Evolutionary conservation across 53 echinoderm and acorn worm species (phyloP).

Genomic region (Mesocentrotus franciscanus): DNA sequence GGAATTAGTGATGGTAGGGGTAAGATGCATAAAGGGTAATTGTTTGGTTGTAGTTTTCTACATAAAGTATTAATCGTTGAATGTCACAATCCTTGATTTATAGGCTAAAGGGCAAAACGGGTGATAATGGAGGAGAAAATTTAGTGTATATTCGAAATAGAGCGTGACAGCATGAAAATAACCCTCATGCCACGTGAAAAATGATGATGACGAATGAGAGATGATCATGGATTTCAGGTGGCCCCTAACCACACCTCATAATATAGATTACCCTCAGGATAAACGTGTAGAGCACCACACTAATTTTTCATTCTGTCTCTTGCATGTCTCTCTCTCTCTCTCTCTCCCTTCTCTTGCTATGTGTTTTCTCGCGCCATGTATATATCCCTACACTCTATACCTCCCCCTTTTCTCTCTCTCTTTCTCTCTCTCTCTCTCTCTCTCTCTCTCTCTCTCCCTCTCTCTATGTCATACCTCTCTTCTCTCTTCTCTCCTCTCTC

Average conservation of each 20-base stretch:
- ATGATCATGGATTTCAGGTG: constrained; percentile 6
- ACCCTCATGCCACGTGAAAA: neutral
- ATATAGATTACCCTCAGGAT: constrained; percentile 16
- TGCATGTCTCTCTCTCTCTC: neutral
- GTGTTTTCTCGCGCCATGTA: no score
- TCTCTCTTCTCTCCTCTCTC: neutral
- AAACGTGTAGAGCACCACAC: neutral
- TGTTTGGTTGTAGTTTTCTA: no score
- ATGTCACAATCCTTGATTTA: no score
- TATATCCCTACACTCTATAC: no score
- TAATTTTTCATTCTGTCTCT: neutral
- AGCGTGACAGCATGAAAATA: neutral
- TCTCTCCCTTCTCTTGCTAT: neutral
- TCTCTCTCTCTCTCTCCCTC: neutral
- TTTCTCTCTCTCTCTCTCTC: no score
- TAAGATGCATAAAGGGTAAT: no score
- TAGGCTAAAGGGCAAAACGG: neutral
- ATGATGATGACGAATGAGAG: neutral
- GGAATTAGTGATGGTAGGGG: no score
- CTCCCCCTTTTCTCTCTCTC: neutral
- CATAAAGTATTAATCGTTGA: no score
- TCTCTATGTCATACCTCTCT: no score
- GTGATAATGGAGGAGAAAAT: neutral
- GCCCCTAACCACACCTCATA: constrained; percentile 26
- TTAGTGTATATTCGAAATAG: neutral